phyloP scores from a whole-genome alignment of 2,888 invertebrate genomes.

The Zygogramma bicolorata region DNA sequence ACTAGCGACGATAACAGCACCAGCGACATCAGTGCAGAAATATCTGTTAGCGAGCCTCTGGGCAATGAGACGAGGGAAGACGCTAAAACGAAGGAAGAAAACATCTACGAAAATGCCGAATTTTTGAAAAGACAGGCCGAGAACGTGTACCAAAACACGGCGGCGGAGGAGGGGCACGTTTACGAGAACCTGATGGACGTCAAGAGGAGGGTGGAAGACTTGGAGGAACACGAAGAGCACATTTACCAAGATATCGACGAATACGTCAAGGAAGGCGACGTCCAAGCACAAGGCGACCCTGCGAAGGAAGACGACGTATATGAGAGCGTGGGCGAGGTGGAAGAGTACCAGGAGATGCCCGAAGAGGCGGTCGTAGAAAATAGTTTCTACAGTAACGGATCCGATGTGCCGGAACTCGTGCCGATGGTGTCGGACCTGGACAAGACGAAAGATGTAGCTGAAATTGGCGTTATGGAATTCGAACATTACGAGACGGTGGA shows the following conservation, averaged over 20 bases:
- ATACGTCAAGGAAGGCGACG: constrained; percentile 28
- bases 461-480: constrained; percentile 20
- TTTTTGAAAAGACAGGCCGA: constrained; percentile 47
- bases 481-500: constrained; percentile 19
- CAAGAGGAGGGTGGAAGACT: constrained; percentile 24
- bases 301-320: constrained; percentile 30
- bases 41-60: constrained; percentile 32
- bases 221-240: constrained; percentile 43
- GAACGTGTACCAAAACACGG: constrained; percentile 54
- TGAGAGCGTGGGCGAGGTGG: constrained; percentile 42
- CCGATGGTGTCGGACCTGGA: constrained; percentile 27
- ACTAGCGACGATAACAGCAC: constrained; percentile 30
- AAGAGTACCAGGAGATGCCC: constrained; percentile 31
- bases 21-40: constrained; percentile 41
- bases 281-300: constrained; percentile 43
- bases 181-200: constrained; percentile 50
- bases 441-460: constrained; percentile 9
- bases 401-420: constrained; percentile 11
- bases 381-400: constrained; percentile 23
- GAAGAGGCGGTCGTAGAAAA: constrained; percentile 41
- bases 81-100: constrained; percentile 42
- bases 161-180: constrained; percentile 43
- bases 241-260: constrained; percentile 56
- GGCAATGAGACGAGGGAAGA: constrained; percentile 28
- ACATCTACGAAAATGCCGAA: constrained; percentile 53